Base-by-base conservation (phyloP, 2,888 invertebrate species). In the Macrosoma leucophasiata region DNA sequence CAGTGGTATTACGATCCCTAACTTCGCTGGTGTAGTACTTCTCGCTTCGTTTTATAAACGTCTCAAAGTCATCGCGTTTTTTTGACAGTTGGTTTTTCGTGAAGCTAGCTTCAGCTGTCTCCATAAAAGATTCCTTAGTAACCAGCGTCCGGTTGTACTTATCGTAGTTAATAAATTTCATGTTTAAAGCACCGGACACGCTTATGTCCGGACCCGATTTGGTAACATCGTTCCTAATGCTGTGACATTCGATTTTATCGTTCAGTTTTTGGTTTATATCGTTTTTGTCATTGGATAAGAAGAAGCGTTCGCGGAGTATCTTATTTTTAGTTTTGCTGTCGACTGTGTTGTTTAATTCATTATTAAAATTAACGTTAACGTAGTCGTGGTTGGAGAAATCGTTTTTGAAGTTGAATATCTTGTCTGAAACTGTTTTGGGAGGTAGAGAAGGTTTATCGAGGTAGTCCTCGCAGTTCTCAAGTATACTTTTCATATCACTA, bases 211-310 rank as follows among this genome's bases (percentile, higher is more conserved):
- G 67, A 0, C 78, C 84, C 1, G 66, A 55, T 46, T 78, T 74
- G 0, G 69, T 70, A 3, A 82, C 67, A 36, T 84, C 82, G 26
- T 77, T 82, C 3, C 59, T 55, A 4, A 84, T 84, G 24, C 75
- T 82, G 42, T 76, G 76, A 25, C 82, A 84, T 43, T 84, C 85
- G 21, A 82, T 82, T 38, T 74, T 78, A 41, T 76, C 79, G 47
- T 78, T 79, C 22, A 71, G 69, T 33, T 58, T 55, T 34, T 76
- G 73, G 32, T 79, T 78, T 0, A 78, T 57, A 6, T 65, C 59
- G 29, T 81, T 76, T 44, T 82, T 73, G 45, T 74, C 67, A 21
- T 64, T 55, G 0, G 67, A 48, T 0, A 55, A 23, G 36, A 82
- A 84, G 59, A 84, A 84, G 3, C 62, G 57, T 37, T 82, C 62